Evolutionary conservation across 2,797 vertebrate species (phyloP).

Genomic region (Bradypus variegatus): DNA sequence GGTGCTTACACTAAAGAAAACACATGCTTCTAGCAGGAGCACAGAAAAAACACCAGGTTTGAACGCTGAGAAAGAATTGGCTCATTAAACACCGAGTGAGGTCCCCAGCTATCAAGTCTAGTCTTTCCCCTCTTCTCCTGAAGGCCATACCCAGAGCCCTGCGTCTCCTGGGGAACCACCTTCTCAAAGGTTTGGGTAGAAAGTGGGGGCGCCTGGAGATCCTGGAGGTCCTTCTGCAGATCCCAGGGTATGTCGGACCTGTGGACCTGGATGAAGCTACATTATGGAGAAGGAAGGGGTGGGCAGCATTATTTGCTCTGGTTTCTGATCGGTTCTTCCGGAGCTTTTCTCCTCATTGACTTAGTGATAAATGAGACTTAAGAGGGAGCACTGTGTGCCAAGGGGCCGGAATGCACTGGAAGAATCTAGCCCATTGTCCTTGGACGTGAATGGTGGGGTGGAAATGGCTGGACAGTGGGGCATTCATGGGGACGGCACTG

Average conservation of each 20-base stretch:
- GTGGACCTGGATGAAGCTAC: neutral
- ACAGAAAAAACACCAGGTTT: neutral
- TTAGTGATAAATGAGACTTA: neutral
- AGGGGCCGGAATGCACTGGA: neutral
- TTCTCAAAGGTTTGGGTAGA: neutral
- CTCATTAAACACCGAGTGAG: fast-evolving
- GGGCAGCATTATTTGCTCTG: neutral
- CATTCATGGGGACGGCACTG: neutral
- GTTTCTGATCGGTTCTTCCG: neutral
- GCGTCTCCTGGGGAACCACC: neutral
- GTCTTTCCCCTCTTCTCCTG: neutral
- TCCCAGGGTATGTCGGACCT: neutral
- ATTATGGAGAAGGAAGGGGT: neutral
- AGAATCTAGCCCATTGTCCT: neutral
- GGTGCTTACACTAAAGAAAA: neutral
- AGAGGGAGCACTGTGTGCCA: neutral
- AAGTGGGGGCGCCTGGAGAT: neutral
- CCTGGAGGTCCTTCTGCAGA: neutral
- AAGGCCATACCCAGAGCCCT: neutral
- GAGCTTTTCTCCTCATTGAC: neutral
- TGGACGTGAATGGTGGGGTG: neutral
- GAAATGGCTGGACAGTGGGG: neutral
- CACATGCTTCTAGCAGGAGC: neutral
- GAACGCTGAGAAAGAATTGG: neutral
- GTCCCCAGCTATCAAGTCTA: neutral